phyloP scores from a whole-genome alignment of 2,797 vertebrate genomes.

The Gallirallus australis region DNA sequence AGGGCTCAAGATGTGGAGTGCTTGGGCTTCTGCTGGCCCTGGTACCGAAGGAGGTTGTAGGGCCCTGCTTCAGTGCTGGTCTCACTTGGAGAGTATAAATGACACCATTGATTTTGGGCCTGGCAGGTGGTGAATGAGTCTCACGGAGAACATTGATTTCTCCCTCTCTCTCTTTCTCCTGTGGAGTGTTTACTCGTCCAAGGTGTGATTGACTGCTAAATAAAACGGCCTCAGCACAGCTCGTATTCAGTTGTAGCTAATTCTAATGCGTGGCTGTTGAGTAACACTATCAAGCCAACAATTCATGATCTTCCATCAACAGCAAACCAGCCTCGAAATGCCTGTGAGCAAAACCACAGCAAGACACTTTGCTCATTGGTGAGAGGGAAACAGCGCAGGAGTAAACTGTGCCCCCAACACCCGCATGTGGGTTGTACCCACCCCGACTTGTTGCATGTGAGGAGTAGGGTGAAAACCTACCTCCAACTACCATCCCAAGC shows the following conservation, averaged over 20 bases:
- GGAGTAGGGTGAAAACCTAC: not conserved
- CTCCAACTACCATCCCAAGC: not conserved
- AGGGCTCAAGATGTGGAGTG: fast-evolving
- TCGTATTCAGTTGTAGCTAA: not conserved
- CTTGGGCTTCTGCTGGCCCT: not conserved
- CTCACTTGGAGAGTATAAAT: fast-evolving
- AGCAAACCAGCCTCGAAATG: not conserved
- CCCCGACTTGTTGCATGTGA: fast-evolving
- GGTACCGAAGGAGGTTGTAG: fast-evolving
- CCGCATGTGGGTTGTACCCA: fast-evolving
- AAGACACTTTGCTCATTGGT: fast-evolving
- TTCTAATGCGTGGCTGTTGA: not conserved
- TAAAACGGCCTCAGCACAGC: not conserved
- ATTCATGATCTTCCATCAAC: not conserved
- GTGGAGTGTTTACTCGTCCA: not conserved
- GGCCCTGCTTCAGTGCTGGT: fast-evolving
- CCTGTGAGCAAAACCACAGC: fast-evolving
- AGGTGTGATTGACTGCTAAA: constrained; percentile 27
- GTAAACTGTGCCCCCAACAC: fast-evolving
- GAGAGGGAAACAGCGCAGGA: not conserved
- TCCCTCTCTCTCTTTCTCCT: not conserved
- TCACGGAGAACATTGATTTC: constrained; percentile 8
- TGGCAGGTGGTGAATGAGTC: constrained; percentile 45
- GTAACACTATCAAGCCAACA: not conserved
- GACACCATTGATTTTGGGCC: constrained; percentile 9